phyloP scores from a whole-genome alignment of 2,888 invertebrate genomes.

The Drosophila monieri region DNA sequence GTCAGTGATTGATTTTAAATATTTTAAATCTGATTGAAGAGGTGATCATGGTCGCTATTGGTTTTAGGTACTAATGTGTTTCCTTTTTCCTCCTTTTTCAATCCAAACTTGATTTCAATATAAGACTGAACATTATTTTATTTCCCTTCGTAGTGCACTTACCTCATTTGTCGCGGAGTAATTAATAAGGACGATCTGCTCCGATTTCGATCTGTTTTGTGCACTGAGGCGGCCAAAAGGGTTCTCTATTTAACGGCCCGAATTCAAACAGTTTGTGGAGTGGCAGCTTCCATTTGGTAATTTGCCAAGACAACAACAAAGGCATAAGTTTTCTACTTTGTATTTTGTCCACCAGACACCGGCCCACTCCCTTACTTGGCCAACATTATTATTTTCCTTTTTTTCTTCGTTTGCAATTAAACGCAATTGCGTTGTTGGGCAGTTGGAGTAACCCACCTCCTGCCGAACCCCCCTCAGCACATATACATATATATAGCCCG shows the following conservation, averaged over 20 bases:
- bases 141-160: constrained; percentile 8
- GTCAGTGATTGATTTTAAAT: constrained; percentile 51
- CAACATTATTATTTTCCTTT: constrained; percentile 27
- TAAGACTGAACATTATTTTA: background rate
- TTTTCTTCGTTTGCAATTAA: constrained; percentile 73
- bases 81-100: background rate
- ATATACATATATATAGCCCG: constrained; percentile 4
- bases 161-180: constrained; percentile 36
- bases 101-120: no score
- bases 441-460: constrained; percentile 20
- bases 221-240: constrained; percentile 38
- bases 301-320: constrained; percentile 62
- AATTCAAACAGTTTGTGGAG: constrained; percentile 56
- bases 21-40: constrained; percentile 32
- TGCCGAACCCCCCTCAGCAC: background rate
- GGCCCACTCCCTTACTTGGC: constrained; percentile 26
- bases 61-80: background rate
- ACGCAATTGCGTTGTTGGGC: constrained; percentile 76
- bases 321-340: constrained; percentile 48
- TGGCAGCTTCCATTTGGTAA: constrained; percentile 61
- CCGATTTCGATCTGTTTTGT: constrained; percentile 55
- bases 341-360: constrained; percentile 66
- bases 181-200: constrained; percentile 36
- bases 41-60: constrained; percentile 12
- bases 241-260: constrained; percentile 17